Evolutionary conservation across 2,797 vertebrate species (phyloP), one percentile per base, ranked within the genome.

Genomic region (Dermochelys coriacea): DNA sequence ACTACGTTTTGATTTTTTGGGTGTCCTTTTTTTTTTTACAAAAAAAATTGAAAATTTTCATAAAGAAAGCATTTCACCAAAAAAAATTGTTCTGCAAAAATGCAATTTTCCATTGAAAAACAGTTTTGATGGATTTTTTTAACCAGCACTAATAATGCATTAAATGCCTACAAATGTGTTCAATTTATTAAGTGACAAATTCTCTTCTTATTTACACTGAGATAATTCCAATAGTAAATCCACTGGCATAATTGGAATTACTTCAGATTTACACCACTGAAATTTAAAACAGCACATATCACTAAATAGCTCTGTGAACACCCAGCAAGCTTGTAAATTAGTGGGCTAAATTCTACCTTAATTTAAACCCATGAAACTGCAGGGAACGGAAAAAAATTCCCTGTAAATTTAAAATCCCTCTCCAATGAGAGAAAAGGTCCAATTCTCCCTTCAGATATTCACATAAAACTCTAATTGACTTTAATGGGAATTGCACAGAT

Each of bases 351-450:
- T 81, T 89, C 3, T 81, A 34, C 41, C 0, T 45, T 74, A 14
- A 86, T 14, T 77, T 77, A 77, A 77, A 77, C 2, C 27, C 14
- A 49, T 23, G 68, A 71, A 47, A 18, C 68, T 71, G 11, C 1
- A 29, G 29, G 21, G 1, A 6, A 78, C 2, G 85, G 61, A 93
- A 45, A 8, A 0, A 1, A 8, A n/a, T 1, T 79, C 51, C 3
- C 79, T 84, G 49, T 61, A 81, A 80, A 80, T 85, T 34, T 91
- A 34, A 93, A 87, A 55, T 86, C 6, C 34, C 7, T 94, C 23
- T 25, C 2, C 10, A 83, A 8, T 25, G 50, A 84, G 55, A 31
- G 64, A 84, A 79, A n/a, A 75, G 1, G 11, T 49, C 5, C 1
- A 84, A 83, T 25, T 34, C 0, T 10, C 21, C 2, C 19, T 37